phyloP scores from a whole-genome alignment of 1,140 invertebrate genomes.

The Akabosia matsudoensis region DNA sequence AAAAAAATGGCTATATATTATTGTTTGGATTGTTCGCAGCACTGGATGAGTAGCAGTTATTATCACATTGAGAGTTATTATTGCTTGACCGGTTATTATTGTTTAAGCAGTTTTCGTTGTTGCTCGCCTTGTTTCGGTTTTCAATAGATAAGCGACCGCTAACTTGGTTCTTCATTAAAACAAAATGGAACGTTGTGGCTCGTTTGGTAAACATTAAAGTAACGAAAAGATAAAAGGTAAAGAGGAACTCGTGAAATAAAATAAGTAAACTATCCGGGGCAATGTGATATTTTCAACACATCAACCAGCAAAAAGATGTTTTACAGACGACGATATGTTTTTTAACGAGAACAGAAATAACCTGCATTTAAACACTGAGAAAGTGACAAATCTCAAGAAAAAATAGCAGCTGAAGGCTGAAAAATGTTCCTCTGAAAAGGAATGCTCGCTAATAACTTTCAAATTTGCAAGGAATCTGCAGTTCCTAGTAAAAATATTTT shows the following conservation, averaged over 20 bases:
- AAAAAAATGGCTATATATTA: background rate
- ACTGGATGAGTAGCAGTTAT: constrained; percentile 11
- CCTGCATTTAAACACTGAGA: background rate
- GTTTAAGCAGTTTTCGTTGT: background rate
- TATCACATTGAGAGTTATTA: constrained; percentile 5
- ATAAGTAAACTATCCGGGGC: background rate
- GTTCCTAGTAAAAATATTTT: background rate
- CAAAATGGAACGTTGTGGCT: background rate
- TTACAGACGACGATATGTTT: background rate
- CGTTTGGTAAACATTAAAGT: constrained; percentile 21
- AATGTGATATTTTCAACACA: background rate
- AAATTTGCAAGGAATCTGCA: background rate
- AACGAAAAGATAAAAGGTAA: background rate
- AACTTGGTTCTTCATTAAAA: constrained; percentile 18
- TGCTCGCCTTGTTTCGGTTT: background rate
- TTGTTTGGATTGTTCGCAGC: constrained; percentile 5
- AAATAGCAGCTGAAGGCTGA: background rate
- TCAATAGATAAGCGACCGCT: background rate
- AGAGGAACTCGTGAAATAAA: background rate
- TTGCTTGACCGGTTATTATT: constrained; percentile 5
- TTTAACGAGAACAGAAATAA: background rate
- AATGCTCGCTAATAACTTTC: background rate
- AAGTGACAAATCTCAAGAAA: background rate
- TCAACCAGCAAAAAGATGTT: background rate
- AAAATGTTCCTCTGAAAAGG: background rate